Evolutionary conservation across 2,888 invertebrate genomes (phyloP), one percentile per base, ranked within the genome.

Genomic region (Cataglyphis rosenhaueri): DNA sequence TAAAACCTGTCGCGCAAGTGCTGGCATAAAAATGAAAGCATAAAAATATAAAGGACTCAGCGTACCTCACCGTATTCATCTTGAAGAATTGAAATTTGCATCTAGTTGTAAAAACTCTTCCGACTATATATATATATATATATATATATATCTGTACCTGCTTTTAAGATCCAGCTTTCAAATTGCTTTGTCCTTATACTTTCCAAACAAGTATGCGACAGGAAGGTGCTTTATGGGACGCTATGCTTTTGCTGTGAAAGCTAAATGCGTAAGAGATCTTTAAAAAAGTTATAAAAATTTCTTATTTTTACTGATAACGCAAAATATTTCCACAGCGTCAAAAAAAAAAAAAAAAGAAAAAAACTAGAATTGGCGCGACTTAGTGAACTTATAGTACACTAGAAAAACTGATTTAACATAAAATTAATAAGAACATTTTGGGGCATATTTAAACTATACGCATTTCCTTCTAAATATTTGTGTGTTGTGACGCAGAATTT

Each of bases 91-190:
- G 15, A 15, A 15, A 21, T 32, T 32, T 52, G 66, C 29, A 57
- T 12, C 15, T 55, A n/a, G 1, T 12, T n/a, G 12, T n/a, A 52
- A 68, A 48, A 32, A 12, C 6, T 12, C 15, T 65, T 15, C 64
- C 15, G 44, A 44, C 41, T 66, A 44, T 41, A 32, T 32, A 44
- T 41, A 32, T 66, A 44, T 41, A 32, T 32, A 6, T 32, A 32
- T 32, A 4, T 32, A 32, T 32, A 5, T 32, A 32, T 32, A 3
- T 32, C 32, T 52, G 68, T n/a, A 52, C n/a, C 68, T 32, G n/a
- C 48, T 68, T 66, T 52, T n/a, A n/a, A 68, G 66, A n/a, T 29
- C 18, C 66, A 32, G 12, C 44, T 44, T 52, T 32, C 8, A n/a
- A 32, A 18, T 10, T 5, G 8, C 15, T 12, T 44, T 29, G 15